A percentile compares a stretch with the other conserved stretches of the same genome.
Evolutionary conservation across 1,140 invertebrate genomes (phyloP).

Genomic region (Halictus rubicundus): DNA sequence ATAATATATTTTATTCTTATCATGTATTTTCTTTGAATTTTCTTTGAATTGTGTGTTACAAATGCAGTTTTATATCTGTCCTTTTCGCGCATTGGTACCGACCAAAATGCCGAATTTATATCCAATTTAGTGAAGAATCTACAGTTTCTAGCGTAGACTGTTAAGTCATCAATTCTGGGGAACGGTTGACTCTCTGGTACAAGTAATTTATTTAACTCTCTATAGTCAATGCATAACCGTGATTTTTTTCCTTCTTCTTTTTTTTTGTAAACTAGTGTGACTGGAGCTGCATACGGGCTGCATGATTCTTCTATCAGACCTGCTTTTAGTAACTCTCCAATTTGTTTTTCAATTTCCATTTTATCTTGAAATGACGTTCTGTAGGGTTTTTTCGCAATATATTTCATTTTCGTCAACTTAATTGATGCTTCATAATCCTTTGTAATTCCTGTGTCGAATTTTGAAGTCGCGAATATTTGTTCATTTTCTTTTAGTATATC

Average conservation of each 20-base stretch:
- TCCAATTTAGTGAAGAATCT: conserved; percentile 56
- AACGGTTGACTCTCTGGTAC: conserved; percentile 63
- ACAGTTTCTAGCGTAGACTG: conserved; percentile 42
- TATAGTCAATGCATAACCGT: conserved; percentile 61
- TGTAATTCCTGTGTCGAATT: conserved; percentile 28
- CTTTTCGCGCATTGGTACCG: conserved; percentile 36
- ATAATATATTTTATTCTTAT: too few species aligned
- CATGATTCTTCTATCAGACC: conserved; percentile 60
- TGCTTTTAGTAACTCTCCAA: conserved; percentile 48
- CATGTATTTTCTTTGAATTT: too few species aligned
- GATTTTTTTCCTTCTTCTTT: conserved; percentile 53
- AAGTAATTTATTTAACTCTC: conserved; percentile 60
- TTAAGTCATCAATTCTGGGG: conserved; percentile 61
- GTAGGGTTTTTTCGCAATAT: conserved; percentile 52
- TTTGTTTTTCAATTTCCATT: conserved; percentile 58
- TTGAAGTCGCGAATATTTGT: neutral
- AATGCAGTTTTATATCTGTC: conserved; percentile 28
- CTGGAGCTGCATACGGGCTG: conserved; percentile 46
- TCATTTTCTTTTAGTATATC: conserved; percentile 15
- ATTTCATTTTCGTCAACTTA: conserved; percentile 50
- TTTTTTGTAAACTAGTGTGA: conserved; percentile 49
- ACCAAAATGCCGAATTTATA: conserved; percentile 63
- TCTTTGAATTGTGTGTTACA: too few species aligned
- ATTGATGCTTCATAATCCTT: conserved; percentile 41
- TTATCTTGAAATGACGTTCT: conserved; percentile 46